Percentiles rank a stretch among this genome's conserved stretches.
These are phyloP conservation scores for cattle (Bos taurus) DNA, from an alignment of 2,113 vertebrate genomes.

Conservation along the genomic window DNA sequence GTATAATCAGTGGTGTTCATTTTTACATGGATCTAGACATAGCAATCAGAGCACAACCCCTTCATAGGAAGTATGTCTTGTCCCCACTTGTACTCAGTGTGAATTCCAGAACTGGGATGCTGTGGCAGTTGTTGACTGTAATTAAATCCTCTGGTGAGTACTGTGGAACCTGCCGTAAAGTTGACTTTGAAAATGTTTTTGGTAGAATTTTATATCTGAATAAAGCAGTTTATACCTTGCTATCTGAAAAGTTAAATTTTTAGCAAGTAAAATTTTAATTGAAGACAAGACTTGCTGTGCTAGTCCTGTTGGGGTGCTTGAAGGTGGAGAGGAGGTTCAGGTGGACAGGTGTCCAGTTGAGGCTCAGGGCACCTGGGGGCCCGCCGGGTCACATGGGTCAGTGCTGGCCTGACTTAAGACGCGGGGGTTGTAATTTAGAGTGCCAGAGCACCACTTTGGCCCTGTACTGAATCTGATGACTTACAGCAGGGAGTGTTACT, in stretches of 20 bases:
- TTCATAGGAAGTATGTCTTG: neutral
- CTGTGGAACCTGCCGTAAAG: neutral
- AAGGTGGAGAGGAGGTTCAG: neutral
- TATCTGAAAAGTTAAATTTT: neutral
- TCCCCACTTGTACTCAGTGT: neutral
- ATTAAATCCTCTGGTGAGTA: neutral
- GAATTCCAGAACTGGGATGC: neutral
- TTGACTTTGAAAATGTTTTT: neutral
- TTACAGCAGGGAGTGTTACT: neutral
- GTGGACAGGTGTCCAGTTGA: neutral
- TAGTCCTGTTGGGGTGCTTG: neutral
- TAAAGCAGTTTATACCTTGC: neutral
- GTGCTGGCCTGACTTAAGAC: neutral
- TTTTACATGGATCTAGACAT: neutral
- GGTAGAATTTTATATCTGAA: neutral
- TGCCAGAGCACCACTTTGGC: neutral
- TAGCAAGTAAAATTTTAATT: neutral
- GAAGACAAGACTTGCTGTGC: neutral
- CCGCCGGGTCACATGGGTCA: neutral
- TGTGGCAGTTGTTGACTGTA: neutral
- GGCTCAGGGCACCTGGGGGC: neutral
- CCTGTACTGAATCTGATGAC: neutral
- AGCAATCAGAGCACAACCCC: neutral
- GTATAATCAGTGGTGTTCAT: neutral
- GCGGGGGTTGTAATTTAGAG: neutral